phyloP scores from a whole-genome alignment of 2,888 invertebrate species.

The Suillia variegata region DNA sequence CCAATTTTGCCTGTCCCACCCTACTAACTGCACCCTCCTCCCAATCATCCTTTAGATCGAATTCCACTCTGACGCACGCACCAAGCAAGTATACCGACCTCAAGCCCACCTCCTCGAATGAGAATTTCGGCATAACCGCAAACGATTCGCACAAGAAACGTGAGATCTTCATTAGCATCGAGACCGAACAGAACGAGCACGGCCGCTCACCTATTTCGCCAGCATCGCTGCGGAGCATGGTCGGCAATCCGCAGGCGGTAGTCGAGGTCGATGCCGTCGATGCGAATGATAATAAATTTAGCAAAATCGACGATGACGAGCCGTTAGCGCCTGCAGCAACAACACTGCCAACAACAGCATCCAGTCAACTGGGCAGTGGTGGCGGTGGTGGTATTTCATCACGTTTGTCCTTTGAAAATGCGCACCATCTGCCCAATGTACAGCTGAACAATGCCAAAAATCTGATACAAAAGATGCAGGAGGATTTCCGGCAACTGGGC shows the following conservation, averaged over 20 bases:
- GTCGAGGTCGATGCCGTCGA: conserved; percentile 55
- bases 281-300: conserved; percentile 54
- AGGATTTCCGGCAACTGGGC: conserved; percentile 48
- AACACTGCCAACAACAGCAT: conserved; percentile 24
- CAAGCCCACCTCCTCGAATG: not conserved
- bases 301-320: conserved; percentile 54
- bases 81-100: conserved; percentile 17
- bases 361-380: conserved; percentile 5
- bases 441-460: conserved; percentile 57
- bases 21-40: conserved; percentile 26
- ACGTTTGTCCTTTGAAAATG: conserved; percentile 13
- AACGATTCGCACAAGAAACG: conserved; percentile 39
- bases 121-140: not conserved
- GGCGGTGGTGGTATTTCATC: too few species aligned
- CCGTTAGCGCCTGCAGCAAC: conserved; percentile 22
- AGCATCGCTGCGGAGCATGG: conserved; percentile 48
- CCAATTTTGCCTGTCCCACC: conserved; percentile 18
- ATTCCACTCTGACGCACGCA: conserved; percentile 29
- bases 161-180: conserved; percentile 59
- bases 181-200: conserved; percentile 55
- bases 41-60: conserved; percentile 39
- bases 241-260: conserved; percentile 52
- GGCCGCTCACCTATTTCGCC: conserved; percentile 49
- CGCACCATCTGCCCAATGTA: conserved; percentile 45
- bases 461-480: conserved; percentile 52